Conservation (phyloP, 2,113 vertebrate species). For the Eidolon helvum region DNA sequence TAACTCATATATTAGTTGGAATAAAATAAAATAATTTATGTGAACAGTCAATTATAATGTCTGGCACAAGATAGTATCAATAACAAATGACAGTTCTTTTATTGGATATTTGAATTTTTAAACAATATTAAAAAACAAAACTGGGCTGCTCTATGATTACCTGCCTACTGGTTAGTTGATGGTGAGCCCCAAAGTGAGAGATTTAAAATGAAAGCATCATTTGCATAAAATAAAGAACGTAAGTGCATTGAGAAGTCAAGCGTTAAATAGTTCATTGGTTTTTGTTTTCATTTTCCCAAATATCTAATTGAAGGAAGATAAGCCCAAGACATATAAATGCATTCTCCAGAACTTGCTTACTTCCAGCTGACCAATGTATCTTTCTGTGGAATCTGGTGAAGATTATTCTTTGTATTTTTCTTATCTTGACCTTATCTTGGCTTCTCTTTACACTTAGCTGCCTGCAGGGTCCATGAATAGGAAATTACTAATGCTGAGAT, state of each 20-base stretch:
- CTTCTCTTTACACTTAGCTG: not conserved
- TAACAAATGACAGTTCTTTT: not conserved
- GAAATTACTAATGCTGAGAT: not conserved
- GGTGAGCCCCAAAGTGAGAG: not conserved
- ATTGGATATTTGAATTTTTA: not conserved
- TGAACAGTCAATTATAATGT: not conserved
- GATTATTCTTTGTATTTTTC: not conserved
- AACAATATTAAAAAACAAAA: not conserved
- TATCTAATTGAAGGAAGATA: not conserved
- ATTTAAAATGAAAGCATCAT: not conserved
- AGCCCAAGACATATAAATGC: not conserved
- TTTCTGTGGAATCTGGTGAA: not conserved
- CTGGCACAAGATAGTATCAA: not conserved
- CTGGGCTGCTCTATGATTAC: not conserved
- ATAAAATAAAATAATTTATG: not conserved
- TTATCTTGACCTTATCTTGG: not conserved
- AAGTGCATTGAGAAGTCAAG: not conserved
- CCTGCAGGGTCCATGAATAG: not conserved
- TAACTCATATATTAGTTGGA: not conserved
- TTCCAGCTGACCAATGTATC: not conserved
- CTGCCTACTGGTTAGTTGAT: not conserved
- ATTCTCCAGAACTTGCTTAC: not conserved
- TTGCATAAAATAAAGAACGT: not conserved
- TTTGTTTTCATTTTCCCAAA: not conserved
- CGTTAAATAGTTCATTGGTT: not conserved